Base-by-base conservation (phyloP, 2,113 vertebrate genomes). In the Chlamydotis undulata region DNA sequence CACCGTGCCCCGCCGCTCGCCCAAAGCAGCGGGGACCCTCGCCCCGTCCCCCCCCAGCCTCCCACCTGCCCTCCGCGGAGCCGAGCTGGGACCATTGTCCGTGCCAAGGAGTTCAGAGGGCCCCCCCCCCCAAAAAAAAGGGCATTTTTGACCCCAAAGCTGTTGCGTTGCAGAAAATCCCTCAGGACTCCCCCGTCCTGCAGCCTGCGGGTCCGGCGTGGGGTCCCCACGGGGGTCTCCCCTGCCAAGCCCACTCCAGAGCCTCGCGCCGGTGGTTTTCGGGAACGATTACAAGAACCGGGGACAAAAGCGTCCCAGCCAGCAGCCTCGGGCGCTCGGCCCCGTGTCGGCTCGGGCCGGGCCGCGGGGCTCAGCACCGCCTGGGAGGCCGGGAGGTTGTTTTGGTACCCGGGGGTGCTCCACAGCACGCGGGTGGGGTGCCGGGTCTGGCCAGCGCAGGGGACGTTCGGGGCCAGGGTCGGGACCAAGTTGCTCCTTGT, bases 21-120 rank as follows among this genome's bases (percentile, higher is more conserved):
- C 74, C 83, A 45, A n/a, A 50, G 19, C 52, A 1, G 0, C 1
- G 22, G 39, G 41, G 15, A 15, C 26, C 37, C 47, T n/a, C 2
- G 2, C 24, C 16, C 29, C 5, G 1, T n/a, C n/a, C 22, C 24
- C 35, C 21, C 31, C 35, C 49, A 12, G 8, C 26, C 43, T 33
- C 33, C 77, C 35, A 7, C 31, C 23, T 26, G 53, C 60, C 29
- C 16, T 0, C 12, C 0, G 2, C 0, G 1, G 33, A 33, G 63
- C 70, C 26, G 23, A 33, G 37, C 13, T 2, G 1, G 69, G 26
- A 50, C 28, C 41, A 9, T 23, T 4, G 0, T 57, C 14, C 1
- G 0, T 10, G 13, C 23, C n/a, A 13, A 33, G 26, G 49, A 35
- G 17, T 10, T 26, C 31, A 47, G 55, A 53, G 53, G 3, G 9